Base-by-base conservation (phyloP, 2,113 vertebrate genomes). In the Cephalopholis sonnerati region DNA sequence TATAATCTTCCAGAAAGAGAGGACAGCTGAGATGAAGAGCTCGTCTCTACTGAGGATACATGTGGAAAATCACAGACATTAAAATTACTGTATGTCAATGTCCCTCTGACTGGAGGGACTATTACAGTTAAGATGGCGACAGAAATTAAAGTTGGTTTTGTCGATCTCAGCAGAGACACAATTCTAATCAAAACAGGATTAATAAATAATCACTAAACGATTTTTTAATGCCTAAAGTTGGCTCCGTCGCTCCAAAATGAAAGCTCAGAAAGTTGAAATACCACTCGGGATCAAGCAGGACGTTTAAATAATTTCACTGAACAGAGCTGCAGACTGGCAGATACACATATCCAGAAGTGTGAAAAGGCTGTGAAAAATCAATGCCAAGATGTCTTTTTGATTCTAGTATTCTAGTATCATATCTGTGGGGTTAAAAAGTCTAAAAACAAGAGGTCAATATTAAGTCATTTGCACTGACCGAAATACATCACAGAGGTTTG, bases 181-280 rank as follows among this genome's bases (percentile, higher is more conserved):
- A 61, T 85, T 80, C 72, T 84, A 88, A 85, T 90, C 78, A 78
- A 84, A 90, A 53, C 17, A 64, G 75, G 79, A 87, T 88, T 87
- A 86, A 74, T 77, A 82, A 76, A 76, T 82, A 88, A 84, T 80
- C 39, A n/a, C 59, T 51, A 57, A 54, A 55, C 25, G 44, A 13
- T 24, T 22, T 76, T 84, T 57, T 67, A 71, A 77, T 74, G 44
- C 32, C 54, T 16, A 29, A 63, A 74, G 67, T 70, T 86, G 65
- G 58, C 68, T 57, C 46, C 15, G 25, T 44, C 61, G 2, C 24
- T 78, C 7, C 9, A 29, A 32, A 73, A 36, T 29, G 20, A 84
- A 64, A 65, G 54, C 65, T 78, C 41, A 82, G 58, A 84, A 76
- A 53, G 51, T 46, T 53, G 53, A 81, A 74, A 73, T 62, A 61